Evolutionary conservation across 2,888 invertebrate species (phyloP), one percentile per base, ranked within the genome.

Genomic region (Idaea straminata): DNA sequence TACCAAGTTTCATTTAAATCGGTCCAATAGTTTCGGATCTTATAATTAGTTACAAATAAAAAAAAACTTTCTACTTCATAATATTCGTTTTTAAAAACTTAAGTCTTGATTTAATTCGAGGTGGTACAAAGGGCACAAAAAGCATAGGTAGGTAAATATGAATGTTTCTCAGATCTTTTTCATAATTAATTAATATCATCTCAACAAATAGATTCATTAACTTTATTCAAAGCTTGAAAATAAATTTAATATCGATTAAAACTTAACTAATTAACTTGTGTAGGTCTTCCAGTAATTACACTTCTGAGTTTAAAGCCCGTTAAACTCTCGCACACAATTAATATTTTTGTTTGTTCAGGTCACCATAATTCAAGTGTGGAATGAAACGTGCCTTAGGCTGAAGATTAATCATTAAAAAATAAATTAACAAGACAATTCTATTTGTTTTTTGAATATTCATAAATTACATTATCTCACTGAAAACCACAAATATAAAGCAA

Each of bases 291-390:
- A 78, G 76, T 63, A 62, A 36, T 15, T 34, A 38, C 68, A 66
- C 57, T 61, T 68, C 67, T 36, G 58, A 59, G 66, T 35, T 47
- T 5, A 47, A 47, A 47, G 47, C 47, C 47, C 25, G 61, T 16
- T 35, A 61, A 62, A 65, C 61, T 62, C 5, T 61, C 35, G 64
- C 77, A 80, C 77, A 78, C 81, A 85, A 87, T 88, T 86, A 87
- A 86, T 85, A 87, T 86, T 86, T 86, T 85, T 86, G 87, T 88
- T 86, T 87, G 81, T 82, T 87, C 83, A 83, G 88, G 88, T 79
- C 84, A 77, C 78, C 77, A 76, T 83, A 78, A 80, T 82, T 82
- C 80, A 76, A 77, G 72, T 75, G 73, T 65, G 69, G 67, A 64
- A 68, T 72, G 69, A 72, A 71, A 74, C 68, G 68, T 69, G 70